These are phyloP conservation scores for Ips nitidus DNA, from an alignment of 1,140 invertebrate species.

Conservation along the genomic window DNA sequence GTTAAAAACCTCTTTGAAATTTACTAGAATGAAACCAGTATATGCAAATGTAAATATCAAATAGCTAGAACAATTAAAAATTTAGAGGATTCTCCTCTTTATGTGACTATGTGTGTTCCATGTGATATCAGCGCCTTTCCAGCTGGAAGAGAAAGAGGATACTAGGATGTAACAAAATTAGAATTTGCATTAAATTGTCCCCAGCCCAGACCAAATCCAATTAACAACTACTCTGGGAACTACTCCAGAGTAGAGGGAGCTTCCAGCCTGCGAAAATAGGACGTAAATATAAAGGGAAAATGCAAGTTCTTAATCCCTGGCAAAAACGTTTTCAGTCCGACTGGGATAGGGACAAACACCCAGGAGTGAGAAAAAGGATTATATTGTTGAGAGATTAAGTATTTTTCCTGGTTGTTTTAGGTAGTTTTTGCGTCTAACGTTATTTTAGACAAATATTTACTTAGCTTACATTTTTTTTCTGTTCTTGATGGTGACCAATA, in stretches of 20 bases:
- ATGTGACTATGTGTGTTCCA: no score
- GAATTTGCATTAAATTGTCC: conserved; percentile 17
- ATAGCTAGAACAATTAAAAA: no score
- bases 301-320: conserved; percentile 26
- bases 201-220: conserved; percentile 17
- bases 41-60: no score
- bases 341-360: conserved; percentile 15
- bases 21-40: no score
- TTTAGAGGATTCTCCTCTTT: no score
- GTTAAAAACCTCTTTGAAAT: no score
- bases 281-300: conserved; percentile 4
- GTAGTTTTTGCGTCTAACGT: conserved; percentile 1
- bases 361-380: conserved; percentile 26
- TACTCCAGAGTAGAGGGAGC: not conserved
- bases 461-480: no score
- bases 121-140: no score
- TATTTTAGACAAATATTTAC: not conserved
- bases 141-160: no score
- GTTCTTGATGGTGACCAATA: no score
- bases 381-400: conserved; percentile 24
- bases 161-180: conserved; percentile 5
- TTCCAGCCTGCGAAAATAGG: not conserved
- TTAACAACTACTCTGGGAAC: conserved; percentile 17
- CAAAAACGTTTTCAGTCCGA: conserved; percentile 19
- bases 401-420: conserved; percentile 26